Evolutionary conservation across 2,113 vertebrate species (phyloP), one percentile per base, ranked within the genome.

Genomic region (Hippocampus abdominalis): DNA sequence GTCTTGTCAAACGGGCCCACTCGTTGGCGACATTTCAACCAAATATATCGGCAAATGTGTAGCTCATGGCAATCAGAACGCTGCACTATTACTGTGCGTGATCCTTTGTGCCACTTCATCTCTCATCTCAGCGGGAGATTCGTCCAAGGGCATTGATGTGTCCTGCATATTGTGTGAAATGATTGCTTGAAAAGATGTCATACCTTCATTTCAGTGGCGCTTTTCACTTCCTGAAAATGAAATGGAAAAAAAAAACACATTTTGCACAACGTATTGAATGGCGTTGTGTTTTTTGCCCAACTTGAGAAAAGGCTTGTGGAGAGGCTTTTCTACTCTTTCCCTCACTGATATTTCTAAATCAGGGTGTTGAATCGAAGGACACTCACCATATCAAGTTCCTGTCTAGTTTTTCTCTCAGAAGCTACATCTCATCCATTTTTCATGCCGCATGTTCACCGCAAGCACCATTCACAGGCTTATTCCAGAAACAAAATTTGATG

Each of bases 371-470:
- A 74, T 85, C 87, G 85, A 88, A 90, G 87, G 89, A 83, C 86
- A 80, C 69, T 75, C 76, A 3, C 60, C 78, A 76, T 88, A 85
- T 89, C 83, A 81, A 70, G 80, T 89, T 89, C 73, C 87, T 76
- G 73, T 85, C 85, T 90, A 87, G 85, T 88, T 88, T 88, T 89
- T 85, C 84, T 88, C 81, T 77, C 61, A 3, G 70, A 72, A 86
- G 81, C 80, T 78, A 66, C 81, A 82, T 76, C 83, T 88, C 87
- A 88, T 90, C 82, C 81, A 89, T 89, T 87, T 89, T 90, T 87
- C 77, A 90, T 88, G 85, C 60, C 79, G 62, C 71, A 78, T 72
- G 66, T 82, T 79, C 74, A 74, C 80, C 79, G 75, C 62, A 69
- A 76, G 53, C 64, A 61, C 64, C 75, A 75, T 76, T 86, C 81